Evolutionary conservation across 2,888 invertebrate species (phyloP).

Genomic region (Polyploca ridens): DNA sequence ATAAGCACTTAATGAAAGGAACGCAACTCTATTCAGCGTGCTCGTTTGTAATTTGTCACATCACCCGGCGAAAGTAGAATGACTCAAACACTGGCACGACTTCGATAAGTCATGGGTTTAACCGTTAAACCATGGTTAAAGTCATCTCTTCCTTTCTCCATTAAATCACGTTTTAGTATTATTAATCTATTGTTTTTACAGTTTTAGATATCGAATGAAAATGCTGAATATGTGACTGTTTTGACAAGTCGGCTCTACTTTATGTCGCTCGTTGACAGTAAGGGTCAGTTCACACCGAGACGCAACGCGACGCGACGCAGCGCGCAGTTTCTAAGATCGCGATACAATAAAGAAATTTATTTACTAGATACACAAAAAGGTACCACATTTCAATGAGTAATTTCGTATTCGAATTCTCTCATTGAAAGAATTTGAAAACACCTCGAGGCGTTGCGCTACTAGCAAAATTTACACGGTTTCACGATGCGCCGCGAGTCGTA

Average conservation of each 20-base stretch:
- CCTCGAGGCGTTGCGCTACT: no score
- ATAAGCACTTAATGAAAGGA: conserved; percentile 12
- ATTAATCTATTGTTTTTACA: conserved; percentile 14
- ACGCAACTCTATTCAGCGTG: conserved; percentile 10
- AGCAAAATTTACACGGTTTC: no score
- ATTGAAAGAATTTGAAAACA: no score
- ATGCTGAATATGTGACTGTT: background rate
- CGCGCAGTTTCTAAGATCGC: no score
- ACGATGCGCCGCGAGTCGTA: no score
- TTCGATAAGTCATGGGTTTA: conserved; percentile 44
- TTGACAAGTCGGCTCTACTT: background rate
- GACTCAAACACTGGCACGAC: conserved; percentile 44
- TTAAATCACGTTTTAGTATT: conserved; percentile 39
- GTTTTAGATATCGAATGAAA: background rate
- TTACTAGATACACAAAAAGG: no score
- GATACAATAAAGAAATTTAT: no score
- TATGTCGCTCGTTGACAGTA: background rate
- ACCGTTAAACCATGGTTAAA: background rate
- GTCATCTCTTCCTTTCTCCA: conserved; percentile 42
- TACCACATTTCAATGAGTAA: no score
- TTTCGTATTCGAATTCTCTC: no score
- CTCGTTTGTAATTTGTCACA: conserved; percentile 38
- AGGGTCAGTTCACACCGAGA: no score
- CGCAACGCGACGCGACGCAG: no score
- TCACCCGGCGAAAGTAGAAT: conserved; percentile 46